Base-by-base conservation (phyloP, 53 echinoderm and acorn worm genomes). In the Echinometra lucunter region DNA sequence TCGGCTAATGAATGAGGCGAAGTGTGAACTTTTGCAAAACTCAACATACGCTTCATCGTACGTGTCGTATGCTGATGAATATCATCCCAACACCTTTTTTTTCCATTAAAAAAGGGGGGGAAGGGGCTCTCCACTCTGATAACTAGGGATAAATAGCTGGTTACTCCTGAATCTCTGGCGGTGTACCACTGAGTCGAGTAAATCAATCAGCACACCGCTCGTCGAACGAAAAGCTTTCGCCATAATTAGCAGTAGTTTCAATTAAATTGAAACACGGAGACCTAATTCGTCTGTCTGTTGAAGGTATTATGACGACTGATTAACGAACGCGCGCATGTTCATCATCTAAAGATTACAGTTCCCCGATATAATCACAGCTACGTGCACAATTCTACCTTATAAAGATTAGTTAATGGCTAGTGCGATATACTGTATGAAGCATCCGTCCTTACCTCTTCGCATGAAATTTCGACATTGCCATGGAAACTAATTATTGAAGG, bases 231-330 rank as follows among this genome's bases (percentile, higher is more conserved):
- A 40, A 40, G 21, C 17, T 19, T 21, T 75, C 38, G 40, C 40
- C 75, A 75, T 75, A 40, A 75, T 78, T 78, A 78, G 42, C 42
- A 40, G 42, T 78, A 78, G 78, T 78, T 42, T 42, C 42, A 42
- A 78, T 78, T 40, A 78, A 5, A 40, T 78, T 35, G 32, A 78
- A 42, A 15, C 42, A 19, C 16, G 42, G 78, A 17, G 42, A 32
- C 38, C 3, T 78, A 40, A 78, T 78, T 1, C 78, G 40, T 21
- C 10, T 42, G 78, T 78, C 78, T 78, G 78, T 42, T 78, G 10
- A 5, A 16, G 38, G 78, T 3, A 78, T 78, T 78, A 78, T 21
- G 78, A 78, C 78, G 78, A 21, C 42, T 78, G 19, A 78, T 78
- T 78, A 78, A 42, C 42, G 19, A 17, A 21, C 38, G 78, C 78